Conservation (phyloP, 2,113 vertebrate species). For the human region DNA sequence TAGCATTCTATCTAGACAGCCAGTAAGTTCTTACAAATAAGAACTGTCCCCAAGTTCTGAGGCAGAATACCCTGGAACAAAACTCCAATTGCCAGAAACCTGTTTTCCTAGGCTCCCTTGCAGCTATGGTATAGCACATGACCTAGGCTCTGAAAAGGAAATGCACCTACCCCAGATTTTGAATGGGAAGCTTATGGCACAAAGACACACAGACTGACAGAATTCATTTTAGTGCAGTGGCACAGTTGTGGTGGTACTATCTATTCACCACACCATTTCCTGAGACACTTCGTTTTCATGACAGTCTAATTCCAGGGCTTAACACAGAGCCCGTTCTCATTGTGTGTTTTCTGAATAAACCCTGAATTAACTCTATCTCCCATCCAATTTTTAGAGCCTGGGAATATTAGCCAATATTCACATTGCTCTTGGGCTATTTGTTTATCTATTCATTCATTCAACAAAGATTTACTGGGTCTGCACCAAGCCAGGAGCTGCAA, state of each 20-base stretch:
- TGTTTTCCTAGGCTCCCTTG: background rate
- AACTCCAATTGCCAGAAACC: background rate
- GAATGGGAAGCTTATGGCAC: background rate
- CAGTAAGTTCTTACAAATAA: background rate
- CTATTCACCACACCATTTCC: background rate
- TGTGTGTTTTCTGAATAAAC: background rate
- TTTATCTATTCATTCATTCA: background rate
- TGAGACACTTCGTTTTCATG: background rate
- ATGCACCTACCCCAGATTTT: background rate
- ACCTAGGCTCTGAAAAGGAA: background rate
- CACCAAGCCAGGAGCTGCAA: background rate
- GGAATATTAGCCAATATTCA: background rate
- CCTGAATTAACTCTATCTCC: background rate
- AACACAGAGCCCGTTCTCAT: background rate
- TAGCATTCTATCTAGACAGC: background rate
- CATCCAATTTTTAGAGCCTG: background rate
- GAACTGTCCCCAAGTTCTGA: background rate
- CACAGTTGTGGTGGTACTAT: fast-evolving
- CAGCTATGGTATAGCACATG: background rate
- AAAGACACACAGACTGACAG: background rate
- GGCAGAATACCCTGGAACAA: background rate
- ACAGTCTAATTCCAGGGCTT: background rate
- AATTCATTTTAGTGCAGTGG: background rate
- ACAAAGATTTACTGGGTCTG: background rate
- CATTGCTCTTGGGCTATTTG: background rate